Conservation (phyloP, 1,140 invertebrate genomes). For the Oryctes rhinoceros region DNA sequence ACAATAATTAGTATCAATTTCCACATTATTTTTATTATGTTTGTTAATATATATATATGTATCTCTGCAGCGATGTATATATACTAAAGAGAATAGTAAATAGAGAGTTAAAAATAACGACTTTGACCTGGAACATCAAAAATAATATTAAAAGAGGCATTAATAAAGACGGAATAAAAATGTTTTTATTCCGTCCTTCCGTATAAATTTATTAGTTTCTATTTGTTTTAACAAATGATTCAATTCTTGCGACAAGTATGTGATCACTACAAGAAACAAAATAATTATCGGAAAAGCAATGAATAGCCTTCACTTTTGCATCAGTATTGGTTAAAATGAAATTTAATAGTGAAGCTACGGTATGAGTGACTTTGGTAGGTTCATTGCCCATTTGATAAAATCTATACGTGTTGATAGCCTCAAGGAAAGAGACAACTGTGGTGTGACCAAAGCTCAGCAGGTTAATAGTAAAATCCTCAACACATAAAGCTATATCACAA, state of each 20-base stretch:
- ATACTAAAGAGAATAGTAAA: constrained; percentile 12
- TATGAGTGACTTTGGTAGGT: neutral
- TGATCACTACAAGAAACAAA: constrained; percentile 5
- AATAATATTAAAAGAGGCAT: neutral
- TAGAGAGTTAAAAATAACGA: constrained; percentile 27
- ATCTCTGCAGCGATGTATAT: constrained; percentile 16
- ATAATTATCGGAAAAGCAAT: constrained; percentile 23
- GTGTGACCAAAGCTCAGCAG: neutral
- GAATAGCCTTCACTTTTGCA: neutral
- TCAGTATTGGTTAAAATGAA: constrained; percentile 15
- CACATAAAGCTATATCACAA: too few species aligned
- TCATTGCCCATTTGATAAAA: constrained; percentile 26
- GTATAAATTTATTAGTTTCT: too few species aligned
- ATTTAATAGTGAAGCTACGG: constrained; percentile 13
- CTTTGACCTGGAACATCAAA: constrained; percentile 20
- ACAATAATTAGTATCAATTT: constrained; percentile 16
- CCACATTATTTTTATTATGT: constrained; percentile 30
- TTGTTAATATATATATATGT: neutral
- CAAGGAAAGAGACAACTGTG: neutral
- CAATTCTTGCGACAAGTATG: neutral
- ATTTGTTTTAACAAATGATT: neutral
- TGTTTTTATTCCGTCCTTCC: too few species aligned
- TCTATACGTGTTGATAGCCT: neutral
- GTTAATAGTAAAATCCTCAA: constrained; percentile 32
- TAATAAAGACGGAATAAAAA: constrained; percentile 3